Evolutionary conservation across 2,888 invertebrate genomes (phyloP), one percentile per base, ranked within the genome.

Genomic region (Ligdia adustata): DNA sequence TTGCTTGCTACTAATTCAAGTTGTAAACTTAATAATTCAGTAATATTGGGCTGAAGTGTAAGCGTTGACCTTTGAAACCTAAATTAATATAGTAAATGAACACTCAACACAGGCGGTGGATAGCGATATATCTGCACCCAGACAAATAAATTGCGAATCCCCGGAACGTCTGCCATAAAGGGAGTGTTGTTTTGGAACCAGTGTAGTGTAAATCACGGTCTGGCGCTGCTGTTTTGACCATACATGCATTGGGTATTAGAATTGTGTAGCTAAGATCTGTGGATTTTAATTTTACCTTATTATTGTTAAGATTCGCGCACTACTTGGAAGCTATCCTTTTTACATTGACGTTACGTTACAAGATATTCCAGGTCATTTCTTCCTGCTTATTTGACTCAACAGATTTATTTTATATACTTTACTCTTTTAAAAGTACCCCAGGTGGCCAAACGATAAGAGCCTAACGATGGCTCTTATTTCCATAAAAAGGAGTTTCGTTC

Each of bases 71-170:
- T 13, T 16, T 24, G 13, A 18, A 11, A 46, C 16, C 28, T 29
- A 29, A 26, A 47, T 31, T 34, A 11, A 39, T 39, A 33, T 37
- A 45, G 20, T 13, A 15, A 38, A 46, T 22, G 34, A 42, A 51
- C 34, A 41, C 26, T 22, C 33, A 42, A 51, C 34, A 41, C 26
- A 29, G 35, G 57, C 41, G 39, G 41, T 54, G 55, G 64, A 70
- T 66, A 69, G 65, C 66, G 60, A 72, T 72, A 60, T 69, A 63
- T 66, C 55, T 64, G 50, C 61, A 62, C 65, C 64, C 78, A 79
- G 82, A 81, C 78, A 69, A 66, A 83, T 84, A 82, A 81, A 83
- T 82, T 53, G 62, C 68, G 58, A 62, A 72, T 72, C 72, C 64
- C 73, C 69, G 75, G 79, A 79, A 78, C 71, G 72, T 73, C 69